Evolutionary conservation across 2,888 invertebrate genomes (phyloP).

Genomic region (Microctonus hyperodae): DNA sequence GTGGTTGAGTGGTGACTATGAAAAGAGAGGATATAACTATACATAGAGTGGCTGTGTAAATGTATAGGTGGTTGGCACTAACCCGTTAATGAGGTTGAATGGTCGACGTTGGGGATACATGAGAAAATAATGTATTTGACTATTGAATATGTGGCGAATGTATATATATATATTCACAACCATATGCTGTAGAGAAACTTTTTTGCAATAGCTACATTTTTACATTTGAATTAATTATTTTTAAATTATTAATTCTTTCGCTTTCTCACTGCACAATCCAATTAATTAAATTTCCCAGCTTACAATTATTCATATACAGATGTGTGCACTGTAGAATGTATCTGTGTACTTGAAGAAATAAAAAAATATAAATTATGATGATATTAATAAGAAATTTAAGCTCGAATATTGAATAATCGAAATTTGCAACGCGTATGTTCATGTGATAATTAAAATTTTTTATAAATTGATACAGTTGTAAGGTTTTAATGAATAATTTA

Average conservation of each 20-base stretch:
- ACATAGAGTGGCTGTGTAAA: neutral
- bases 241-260: neutral
- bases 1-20: neutral
- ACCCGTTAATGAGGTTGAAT: neutral
- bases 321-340: too few relatives aligned
- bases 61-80: neutral
- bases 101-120: neutral
- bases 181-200: neutral
- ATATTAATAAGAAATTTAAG: constrained; percentile 24
- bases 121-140: neutral
- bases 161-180: neutral
- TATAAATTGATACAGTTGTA: constrained; percentile 34
- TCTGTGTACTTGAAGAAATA: constrained; percentile 13
- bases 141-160: neutral
- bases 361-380: constrained; percentile 4
- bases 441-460: constrained; percentile 32
- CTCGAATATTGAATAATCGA: constrained; percentile 14
- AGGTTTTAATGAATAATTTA: constrained; percentile 28
- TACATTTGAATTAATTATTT: neutral
- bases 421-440: constrained; percentile 23
- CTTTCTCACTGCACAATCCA: neutral
- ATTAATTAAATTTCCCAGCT: neutral
- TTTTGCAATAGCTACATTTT: neutral
- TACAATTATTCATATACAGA: constrained; percentile 20
- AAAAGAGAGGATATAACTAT: constrained; percentile 17